These are phyloP conservation scores for Arctopsyche grandis DNA, from an alignment of 1,140 invertebrate species.

Conservation along the genomic window DNA sequence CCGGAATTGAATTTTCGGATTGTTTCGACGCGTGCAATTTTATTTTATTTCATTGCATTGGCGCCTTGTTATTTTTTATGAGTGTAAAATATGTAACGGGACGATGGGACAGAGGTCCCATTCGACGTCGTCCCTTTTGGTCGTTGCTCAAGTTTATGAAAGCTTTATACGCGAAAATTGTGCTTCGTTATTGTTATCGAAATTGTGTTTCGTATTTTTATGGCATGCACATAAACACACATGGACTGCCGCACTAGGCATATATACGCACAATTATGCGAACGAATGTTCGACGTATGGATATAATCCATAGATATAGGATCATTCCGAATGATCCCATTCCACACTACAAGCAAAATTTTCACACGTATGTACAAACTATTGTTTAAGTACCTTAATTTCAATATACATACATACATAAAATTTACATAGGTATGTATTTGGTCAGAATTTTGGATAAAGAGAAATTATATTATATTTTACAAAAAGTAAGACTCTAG, in stretches of 20 bases:
- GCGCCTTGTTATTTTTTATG: slow-evolving; percentile 51
- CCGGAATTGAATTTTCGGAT: slow-evolving; percentile 31
- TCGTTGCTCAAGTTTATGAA: slow-evolving; percentile 44
- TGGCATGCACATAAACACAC: slow-evolving; percentile 12
- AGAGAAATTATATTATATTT: too few relatives aligned
- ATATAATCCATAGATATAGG: too few relatives aligned
- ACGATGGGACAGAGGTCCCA: slow-evolving; percentile 12
- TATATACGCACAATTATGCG: neutral
- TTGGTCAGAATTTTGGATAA: too few relatives aligned
- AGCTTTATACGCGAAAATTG: slow-evolving; percentile 44
- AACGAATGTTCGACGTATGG: too few relatives aligned
- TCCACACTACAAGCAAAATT: too few relatives aligned
- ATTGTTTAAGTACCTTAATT: too few relatives aligned
- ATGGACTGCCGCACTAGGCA: neutral
- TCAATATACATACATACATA: too few relatives aligned
- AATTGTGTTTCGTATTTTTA: slow-evolving; percentile 47
- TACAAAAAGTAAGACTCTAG: too few relatives aligned
- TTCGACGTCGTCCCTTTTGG: slow-evolving; percentile 37
- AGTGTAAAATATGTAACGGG: slow-evolving; percentile 48
- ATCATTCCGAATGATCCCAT: too few relatives aligned
- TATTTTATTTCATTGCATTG: slow-evolving; percentile 50
- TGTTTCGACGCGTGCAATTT: slow-evolving; percentile 32
- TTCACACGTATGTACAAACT: too few relatives aligned
- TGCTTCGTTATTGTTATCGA: slow-evolving; percentile 51
- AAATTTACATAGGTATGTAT: too few relatives aligned